Conservation (phyloP, 2,113 vertebrate genomes). For the Phaethon lepturus region DNA sequence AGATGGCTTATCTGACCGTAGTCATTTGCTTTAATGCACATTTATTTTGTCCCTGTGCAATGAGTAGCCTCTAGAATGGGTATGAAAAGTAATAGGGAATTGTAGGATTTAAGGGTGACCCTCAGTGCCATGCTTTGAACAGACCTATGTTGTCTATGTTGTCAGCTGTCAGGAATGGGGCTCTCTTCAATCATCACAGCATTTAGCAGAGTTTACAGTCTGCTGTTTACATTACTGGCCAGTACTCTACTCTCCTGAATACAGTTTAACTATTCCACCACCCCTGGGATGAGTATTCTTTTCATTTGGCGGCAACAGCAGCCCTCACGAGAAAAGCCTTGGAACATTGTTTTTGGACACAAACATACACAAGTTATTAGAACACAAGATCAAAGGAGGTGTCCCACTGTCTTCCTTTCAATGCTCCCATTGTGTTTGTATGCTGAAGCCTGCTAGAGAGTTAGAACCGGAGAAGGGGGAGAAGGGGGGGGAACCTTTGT, state of each 20-base stretch:
- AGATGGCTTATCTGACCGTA: not conserved
- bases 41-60: slow-evolving; percentile 15
- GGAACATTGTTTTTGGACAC: slow-evolving; percentile 88
- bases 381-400: slow-evolving; percentile 82
- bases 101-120: slow-evolving; percentile 28
- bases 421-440: slow-evolving; percentile 80
- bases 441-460: slow-evolving; percentile 76
- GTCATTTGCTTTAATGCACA: not conserved
- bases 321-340: slow-evolving; percentile 67
- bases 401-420: slow-evolving; percentile 80
- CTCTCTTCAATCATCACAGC: slow-evolving; percentile 40
- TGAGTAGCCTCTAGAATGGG: not conserved
- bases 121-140: slow-evolving; percentile 34
- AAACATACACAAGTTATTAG: slow-evolving; percentile 89
- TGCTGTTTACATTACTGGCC: slow-evolving; percentile 39
- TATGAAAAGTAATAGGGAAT: slow-evolving; percentile 14
- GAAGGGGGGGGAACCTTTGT: slow-evolving; percentile 50
- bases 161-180: slow-evolving; percentile 13
- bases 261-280: slow-evolving; percentile 27
- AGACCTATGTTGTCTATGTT: not conserved
- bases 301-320: slow-evolving; percentile 21
- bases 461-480: slow-evolving; percentile 56
- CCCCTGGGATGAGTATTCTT: slow-evolving; percentile 44
- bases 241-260: slow-evolving; percentile 44
- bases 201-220: slow-evolving; percentile 35